phyloP scores from a whole-genome alignment of 2,113 vertebrate genomes.

The Archocentrus centrarchus region DNA sequence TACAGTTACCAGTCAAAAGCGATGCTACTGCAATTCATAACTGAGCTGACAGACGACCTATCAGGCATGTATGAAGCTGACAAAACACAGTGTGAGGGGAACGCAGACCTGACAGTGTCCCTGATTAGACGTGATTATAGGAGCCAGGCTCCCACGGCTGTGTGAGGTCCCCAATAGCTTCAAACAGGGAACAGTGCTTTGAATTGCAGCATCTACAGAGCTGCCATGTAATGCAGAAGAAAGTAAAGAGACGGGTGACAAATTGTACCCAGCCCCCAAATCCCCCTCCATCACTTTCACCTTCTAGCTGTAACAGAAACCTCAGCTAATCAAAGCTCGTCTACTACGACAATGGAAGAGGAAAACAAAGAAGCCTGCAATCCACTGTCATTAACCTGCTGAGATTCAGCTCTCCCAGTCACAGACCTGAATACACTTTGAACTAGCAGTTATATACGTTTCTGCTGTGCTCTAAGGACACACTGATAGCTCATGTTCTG shows the following conservation, averaged over 20 bases:
- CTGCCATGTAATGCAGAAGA: background rate
- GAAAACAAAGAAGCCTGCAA: background rate
- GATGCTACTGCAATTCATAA: background rate
- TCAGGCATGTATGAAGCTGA: background rate
- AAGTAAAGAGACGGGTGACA: background rate
- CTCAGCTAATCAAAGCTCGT: background rate
- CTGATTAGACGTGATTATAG: conserved; percentile 19
- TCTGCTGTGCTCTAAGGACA: background rate
- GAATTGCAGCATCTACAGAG: background rate
- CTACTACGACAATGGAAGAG: background rate
- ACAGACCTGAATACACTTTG: background rate
- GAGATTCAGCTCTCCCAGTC: background rate
- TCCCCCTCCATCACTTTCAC: background rate
- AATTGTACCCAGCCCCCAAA: background rate
- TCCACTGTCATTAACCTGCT: background rate
- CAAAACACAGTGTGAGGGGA: background rate
- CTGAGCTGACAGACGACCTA: background rate
- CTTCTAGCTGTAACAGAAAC: background rate
- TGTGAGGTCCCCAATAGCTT: background rate
- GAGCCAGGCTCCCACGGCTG: background rate
- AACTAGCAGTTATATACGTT: background rate
- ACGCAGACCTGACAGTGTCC: background rate
- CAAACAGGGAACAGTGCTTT: background rate
- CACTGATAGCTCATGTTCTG: background rate
- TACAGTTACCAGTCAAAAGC: background rate